Base-by-base conservation (phyloP, 1,140 invertebrate species). In the Pseudomyrmex flavicornis region DNA sequence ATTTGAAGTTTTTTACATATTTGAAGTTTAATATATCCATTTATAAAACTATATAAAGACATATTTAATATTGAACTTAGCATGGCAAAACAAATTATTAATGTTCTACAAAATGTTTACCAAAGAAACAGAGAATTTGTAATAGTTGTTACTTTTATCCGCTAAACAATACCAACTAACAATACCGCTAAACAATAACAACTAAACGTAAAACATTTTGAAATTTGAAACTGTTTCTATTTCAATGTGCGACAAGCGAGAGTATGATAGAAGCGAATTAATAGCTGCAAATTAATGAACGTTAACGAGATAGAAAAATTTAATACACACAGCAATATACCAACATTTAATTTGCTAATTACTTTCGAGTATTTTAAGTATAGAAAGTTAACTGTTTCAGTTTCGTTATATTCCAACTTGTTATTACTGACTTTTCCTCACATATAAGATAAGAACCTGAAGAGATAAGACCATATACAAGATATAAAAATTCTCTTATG, bases 381-480 rank as follows among this genome's bases (percentile, higher is more conserved):
- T 15, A 70, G 22, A 73, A 20, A 66, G 54, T 77, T 56, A 66
- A 66, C 0, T 52, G 46, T 22, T 66, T n/a, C 48, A 56, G 5
- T 17, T 66, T 46, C n/a, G 7, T 66, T 52, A 76, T 35, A 66
- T 63, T 26, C 15, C 46, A 46, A 75, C 56, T 65, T 76, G 5
- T 44, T 9, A 56, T 76, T 77, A 66, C 17, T 56, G 17, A 70
- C 75, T 79, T 72, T 44, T 63, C 20, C 0, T 48, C 46, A 44
- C 66, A 15, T 77, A 77, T 77, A 77, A 77, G n/a, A 68, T 77
- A 77, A 66, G n/a, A 77, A 35, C 13, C 56, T 77, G 44, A 56
- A 2, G 0, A 68, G 62, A 77, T 68, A 77, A 66, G 8, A 9
- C 54, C 46, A 65, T n/a, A 35, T 76, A 7, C 1, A 75, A 50